Conservation (phyloP, 2,113 vertebrate genomes). For the human (Homo sapiens) region GRCh38 chr2:119177001-119177500, state of each 20-base stretch:
- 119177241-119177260: neutral
- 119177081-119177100: too few species aligned
- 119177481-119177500: fast-evolving
- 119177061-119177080: neutral
- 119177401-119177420: neutral
- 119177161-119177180: neutral
- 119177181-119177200: neutral
- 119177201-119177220: neutral
- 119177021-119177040: neutral
- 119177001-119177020: neutral
- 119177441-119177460: neutral
- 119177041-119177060: too few species aligned
- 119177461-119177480: neutral
- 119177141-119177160: neutral
- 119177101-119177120: too few species aligned
- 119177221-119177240: neutral
- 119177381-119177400: neutral
- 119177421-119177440: neutral
- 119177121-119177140: neutral
- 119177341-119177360: fast-evolving
- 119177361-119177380: neutral
- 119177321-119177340: neutral
- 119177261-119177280: neutral
- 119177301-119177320: fast-evolving
- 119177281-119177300: fast-evolving